Base-by-base conservation (phyloP, 37 sponge, comb jelly and placozoan species). In the Agelas oroides region DNA sequence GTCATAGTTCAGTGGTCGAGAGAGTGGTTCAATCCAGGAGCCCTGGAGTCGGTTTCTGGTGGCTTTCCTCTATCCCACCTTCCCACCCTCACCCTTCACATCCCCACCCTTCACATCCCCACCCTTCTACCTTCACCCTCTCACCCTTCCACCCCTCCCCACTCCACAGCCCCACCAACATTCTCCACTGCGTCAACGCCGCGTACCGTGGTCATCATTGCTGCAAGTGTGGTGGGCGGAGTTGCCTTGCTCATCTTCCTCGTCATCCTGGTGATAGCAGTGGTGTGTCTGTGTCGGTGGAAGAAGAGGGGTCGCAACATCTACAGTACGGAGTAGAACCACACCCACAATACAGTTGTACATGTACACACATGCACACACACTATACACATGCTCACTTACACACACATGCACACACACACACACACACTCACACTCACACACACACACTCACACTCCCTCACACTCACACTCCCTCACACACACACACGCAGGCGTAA, bases 181-280 rank as follows among this genome's bases (percentile, higher is more conserved):
- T 14, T 14, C 62, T 14, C 11, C 12, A 27, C 62, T 11, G 5
- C 62, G 11, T 14, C 62, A 3, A 34, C 41, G 32, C 57, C 32
- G 59, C 35, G 58, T 35, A 56, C 57, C n/a, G 52, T 35, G 18
- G n/a, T 67, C 39, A 76, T 84, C 38, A 76, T 66, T 33, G 76
- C 60, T 17, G 65, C 37, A 2, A 37, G n/a, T 32, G 70, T 32
- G 19, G 69, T 0, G 3, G 85, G 31, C 3, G 85, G 61, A 3
- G 39, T 39, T 28, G 59, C 40, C 0, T 0, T 84, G 14, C 2
- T 84, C 55, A 38, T 84, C 25, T 40, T 84, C 40, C 38, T 84
- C n/a, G 30, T 75, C 34, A 57, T 62, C 23, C 12, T 84, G 18
- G 39, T 84, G 17, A 5, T 84, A 39, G 53, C 62, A 28, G 14